Evolutionary conservation across 2,113 vertebrate species (phyloP).

Genomic region (Merops nubicus): DNA sequence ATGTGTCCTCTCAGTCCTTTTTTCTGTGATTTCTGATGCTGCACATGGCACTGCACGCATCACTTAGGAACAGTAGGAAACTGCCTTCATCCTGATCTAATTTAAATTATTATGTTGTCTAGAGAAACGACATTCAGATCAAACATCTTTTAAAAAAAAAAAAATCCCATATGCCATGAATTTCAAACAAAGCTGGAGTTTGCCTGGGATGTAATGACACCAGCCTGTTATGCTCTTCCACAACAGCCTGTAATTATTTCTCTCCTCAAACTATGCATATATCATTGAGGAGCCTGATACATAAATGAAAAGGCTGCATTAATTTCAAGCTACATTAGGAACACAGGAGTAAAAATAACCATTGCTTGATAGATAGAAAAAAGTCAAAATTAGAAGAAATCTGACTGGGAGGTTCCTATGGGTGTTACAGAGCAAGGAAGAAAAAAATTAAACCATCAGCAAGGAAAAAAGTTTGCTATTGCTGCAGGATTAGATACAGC

Average conservation of each 20-base stretch:
- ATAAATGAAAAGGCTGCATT: conserved; percentile 45
- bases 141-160: not conserved
- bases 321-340: conserved; percentile 66
- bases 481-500: not conserved
- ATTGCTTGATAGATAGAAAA: not conserved
- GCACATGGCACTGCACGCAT: not conserved
- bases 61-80: not conserved
- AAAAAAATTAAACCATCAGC: not conserved
- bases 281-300: conserved; percentile 8
- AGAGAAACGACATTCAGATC: not conserved
- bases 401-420: not conserved
- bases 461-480: not conserved
- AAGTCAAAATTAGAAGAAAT: conserved; percentile 10
- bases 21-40: not conserved
- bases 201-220: conserved; percentile 23
- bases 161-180: not conserved
- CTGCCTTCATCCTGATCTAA: not conserved
- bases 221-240: conserved; percentile 35
- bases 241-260: conserved; percentile 45
- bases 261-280: conserved; percentile 34
- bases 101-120: conserved; percentile 19
- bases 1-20: not conserved
- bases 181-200: conserved; percentile 42
- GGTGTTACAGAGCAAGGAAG: not conserved
- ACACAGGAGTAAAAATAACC: conserved; percentile 32